phyloP scores from a whole-genome alignment of 2,888 invertebrate species.

The Platycheirus rosarum region DNA sequence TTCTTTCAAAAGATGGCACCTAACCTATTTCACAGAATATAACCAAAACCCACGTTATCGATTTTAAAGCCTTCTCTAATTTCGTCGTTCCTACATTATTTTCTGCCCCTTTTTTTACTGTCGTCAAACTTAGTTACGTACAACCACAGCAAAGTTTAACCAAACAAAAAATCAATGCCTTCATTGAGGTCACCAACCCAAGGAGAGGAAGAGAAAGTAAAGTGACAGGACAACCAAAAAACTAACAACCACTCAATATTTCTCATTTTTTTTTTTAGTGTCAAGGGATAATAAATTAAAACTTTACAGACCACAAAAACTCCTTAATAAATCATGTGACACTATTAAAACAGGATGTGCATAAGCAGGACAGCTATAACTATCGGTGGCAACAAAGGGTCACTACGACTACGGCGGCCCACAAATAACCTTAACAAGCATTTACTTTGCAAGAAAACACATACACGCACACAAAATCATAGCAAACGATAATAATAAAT shows the following conservation, averaged over 20 bases:
- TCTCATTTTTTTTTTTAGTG: slow-evolving; percentile 48
- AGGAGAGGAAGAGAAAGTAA: neutral
- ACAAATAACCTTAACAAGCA: slow-evolving; percentile 49
- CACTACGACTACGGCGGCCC: neutral
- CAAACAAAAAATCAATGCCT: slow-evolving; percentile 52
- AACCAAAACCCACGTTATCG: neutral
- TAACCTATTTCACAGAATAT: too few relatives aligned
- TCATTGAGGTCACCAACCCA: slow-evolving; percentile 56
- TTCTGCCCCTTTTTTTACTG: too few relatives aligned
- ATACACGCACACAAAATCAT: slow-evolving; percentile 22
- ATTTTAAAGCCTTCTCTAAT: too few relatives aligned
- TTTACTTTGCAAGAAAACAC: slow-evolving; percentile 58
- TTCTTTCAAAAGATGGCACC: too few relatives aligned
- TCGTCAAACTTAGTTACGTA: neutral
- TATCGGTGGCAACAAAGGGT: slow-evolving; percentile 19
- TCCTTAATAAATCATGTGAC: slow-evolving; percentile 67
- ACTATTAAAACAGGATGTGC: slow-evolving; percentile 67
- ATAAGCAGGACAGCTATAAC: slow-evolving; percentile 46
- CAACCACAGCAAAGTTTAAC: neutral
- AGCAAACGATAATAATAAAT: slow-evolving; percentile 67
- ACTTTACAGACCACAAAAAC: slow-evolving; percentile 61
- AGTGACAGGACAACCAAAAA: slow-evolving; percentile 30
- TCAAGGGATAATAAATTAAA: slow-evolving; percentile 65
- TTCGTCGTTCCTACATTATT: too few relatives aligned
- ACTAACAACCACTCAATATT: slow-evolving; percentile 58